These are phyloP conservation scores for Crotalus adamanteus DNA, from an alignment of 2,797 vertebrate species.

Conservation along the genomic window DNA sequence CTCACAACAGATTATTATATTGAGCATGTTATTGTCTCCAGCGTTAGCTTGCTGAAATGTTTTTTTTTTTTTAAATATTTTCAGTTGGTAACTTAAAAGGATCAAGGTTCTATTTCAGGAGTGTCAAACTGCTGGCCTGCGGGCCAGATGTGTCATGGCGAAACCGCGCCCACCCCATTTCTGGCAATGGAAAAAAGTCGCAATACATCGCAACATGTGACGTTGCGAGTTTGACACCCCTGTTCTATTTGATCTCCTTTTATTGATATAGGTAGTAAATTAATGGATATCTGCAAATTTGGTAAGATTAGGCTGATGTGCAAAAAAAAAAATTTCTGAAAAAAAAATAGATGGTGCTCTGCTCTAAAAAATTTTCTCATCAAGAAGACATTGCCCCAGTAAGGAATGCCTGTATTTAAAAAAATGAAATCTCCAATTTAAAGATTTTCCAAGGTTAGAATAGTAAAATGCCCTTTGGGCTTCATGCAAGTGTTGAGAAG, in stretches of 20 bases:
- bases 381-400: neutral
- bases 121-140: no score
- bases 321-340: constrained; percentile 32
- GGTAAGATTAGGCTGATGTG: neutral
- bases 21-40: constrained; percentile 49
- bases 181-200: no score
- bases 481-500: neutral
- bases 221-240: no score
- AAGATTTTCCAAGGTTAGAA: constrained; percentile 5
- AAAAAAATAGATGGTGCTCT: neutral
- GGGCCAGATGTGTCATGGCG: no score
- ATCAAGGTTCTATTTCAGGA: neutral
- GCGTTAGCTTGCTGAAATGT: constrained; percentile 8
- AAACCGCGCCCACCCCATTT: no score
- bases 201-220: no score
- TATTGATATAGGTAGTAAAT: neutral
- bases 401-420: neutral
- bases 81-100: constrained; percentile 44
- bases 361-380: constrained; percentile 3
- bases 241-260: neutral
- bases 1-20: constrained; percentile 41
- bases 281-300: constrained; percentile 42
- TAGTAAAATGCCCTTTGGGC: constrained; percentile 5
- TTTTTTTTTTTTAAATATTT: constrained; percentile 31
- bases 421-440: neutral